These are phyloP conservation scores for Camponotus pennsylvanicus DNA, from an alignment of 1,140 invertebrate species.

Conservation along the genomic window DNA sequence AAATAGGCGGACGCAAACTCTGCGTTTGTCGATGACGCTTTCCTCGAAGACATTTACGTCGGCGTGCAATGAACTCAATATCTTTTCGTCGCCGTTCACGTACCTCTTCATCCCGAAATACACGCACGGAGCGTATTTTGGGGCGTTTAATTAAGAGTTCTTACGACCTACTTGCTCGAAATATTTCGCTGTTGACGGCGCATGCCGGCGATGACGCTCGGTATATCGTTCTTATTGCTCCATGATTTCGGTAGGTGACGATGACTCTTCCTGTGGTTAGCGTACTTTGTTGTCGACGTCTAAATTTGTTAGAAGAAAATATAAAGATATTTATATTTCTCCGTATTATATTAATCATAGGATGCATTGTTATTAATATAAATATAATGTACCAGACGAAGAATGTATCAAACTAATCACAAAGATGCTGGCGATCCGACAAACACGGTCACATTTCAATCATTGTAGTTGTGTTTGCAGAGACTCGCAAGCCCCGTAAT, in stretches of 20 bases:
- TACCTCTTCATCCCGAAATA: slow-evolving; percentile 43
- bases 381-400: neutral
- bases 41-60: slow-evolving; percentile 10
- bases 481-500: neutral
- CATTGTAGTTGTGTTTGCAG: slow-evolving; percentile 25
- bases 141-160: slow-evolving; percentile 57
- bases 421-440: neutral
- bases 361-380: neutral
- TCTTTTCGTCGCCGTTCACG: slow-evolving; percentile 41
- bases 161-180: slow-evolving; percentile 63
- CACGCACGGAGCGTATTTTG: slow-evolving; percentile 40
- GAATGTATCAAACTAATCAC: slow-evolving; percentile 3
- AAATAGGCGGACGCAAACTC: neutral
- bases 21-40: slow-evolving; percentile 12
- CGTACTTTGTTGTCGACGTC: neutral
- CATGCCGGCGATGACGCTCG: slow-evolving; percentile 8
- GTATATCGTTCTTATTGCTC: slow-evolving; percentile 19
- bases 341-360: slow-evolving; percentile 2
- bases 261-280: slow-evolving; percentile 23
- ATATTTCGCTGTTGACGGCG: slow-evolving; percentile 56
- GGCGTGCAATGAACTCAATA: slow-evolving; percentile 58
- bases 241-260: slow-evolving; percentile 29
- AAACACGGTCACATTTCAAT: slow-evolving; percentile 27
- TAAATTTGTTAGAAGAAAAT: slow-evolving; percentile 11
- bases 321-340: neutral